These are phyloP conservation scores for Diplolepis rosae DNA, from an alignment of 2,888 invertebrate species.

Conservation along the genomic window DNA sequence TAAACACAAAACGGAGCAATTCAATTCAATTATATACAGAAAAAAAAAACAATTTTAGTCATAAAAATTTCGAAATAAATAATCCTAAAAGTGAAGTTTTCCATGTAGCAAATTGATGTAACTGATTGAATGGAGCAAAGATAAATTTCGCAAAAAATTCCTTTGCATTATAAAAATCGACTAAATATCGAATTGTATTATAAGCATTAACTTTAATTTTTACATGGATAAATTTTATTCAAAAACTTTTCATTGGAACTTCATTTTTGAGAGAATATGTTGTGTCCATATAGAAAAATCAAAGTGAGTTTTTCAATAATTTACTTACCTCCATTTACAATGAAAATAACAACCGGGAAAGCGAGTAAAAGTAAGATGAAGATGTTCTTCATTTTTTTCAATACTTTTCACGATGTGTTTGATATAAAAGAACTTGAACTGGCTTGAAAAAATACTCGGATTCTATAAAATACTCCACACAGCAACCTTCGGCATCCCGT, in stretches of 20 bases:
- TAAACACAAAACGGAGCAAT: no score
- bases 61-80: no score
- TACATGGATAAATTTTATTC: neutral
- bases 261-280: conserved; percentile 7
- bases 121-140: no score
- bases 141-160: conserved; percentile 17
- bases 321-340: conserved; percentile 81
- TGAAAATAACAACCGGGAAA: conserved; percentile 83
- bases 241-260: conserved; percentile 1
- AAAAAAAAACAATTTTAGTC: no score
- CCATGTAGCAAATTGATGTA: no score
- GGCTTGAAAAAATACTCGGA: neutral
- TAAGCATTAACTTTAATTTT: neutral
- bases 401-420: neutral
- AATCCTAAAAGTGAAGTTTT: no score
- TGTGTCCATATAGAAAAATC: neutral
- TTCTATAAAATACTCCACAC: neutral
- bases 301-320: conserved; percentile 49
- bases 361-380: conserved; percentile 80
- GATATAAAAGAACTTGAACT: neutral
- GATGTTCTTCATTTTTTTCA: conserved; percentile 81
- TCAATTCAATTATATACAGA: no score
- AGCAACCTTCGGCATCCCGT: conserved; percentile 5
- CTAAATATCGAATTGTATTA: neutral
- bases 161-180: neutral